Base-by-base conservation (phyloP, 2,888 invertebrate genomes). In the Macaria liturata region DNA sequence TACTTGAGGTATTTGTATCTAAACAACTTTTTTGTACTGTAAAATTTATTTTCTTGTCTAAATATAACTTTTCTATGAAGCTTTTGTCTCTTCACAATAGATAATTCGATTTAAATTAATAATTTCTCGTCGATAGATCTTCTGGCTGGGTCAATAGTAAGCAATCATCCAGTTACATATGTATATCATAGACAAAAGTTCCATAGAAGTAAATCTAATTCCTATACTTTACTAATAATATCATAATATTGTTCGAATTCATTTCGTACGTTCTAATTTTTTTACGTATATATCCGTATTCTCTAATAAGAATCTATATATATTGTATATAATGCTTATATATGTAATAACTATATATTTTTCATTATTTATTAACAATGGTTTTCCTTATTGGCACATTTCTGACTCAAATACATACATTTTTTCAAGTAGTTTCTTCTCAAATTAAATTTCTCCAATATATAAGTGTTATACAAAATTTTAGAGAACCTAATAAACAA, bases 361-460 rank as follows among this genome's bases (percentile, higher is more conserved):
- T 73, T 67, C 60, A 69, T 78, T 77, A 79, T 76, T 73, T 71
- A 73, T 70, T 74, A 87, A 89, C 84, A 87, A 86, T 80, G 78
- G 78, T 81, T 83, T 80, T 78, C 72, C 70, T 75, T 84, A 84
- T 90, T 90, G 90, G 90, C 90, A 90, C 89, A 76, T 81, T 73
- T 75, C 76, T 86, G 88, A 88, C 87, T 87, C 68, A 62, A 71
- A 68, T 68, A 73, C 57, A 68, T 76, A 75, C 9, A 42, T 42
- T 74, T 74, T 72, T 76, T 75, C 77, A 80, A n/a, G 72, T 74
- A 76, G 72, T 69, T 64, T 64, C 55, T 54, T 58, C 59, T 52
- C 7, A 37, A 37, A 9, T 52, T 50, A 50, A 30, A 20, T 20
- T 20, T 20, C 20, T 20, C 20, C 20, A 20, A 20, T 20, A 20